Evolutionary conservation across 2,888 invertebrate genomes (phyloP).

Genomic region (Lissocephala sabroskyi): DNA sequence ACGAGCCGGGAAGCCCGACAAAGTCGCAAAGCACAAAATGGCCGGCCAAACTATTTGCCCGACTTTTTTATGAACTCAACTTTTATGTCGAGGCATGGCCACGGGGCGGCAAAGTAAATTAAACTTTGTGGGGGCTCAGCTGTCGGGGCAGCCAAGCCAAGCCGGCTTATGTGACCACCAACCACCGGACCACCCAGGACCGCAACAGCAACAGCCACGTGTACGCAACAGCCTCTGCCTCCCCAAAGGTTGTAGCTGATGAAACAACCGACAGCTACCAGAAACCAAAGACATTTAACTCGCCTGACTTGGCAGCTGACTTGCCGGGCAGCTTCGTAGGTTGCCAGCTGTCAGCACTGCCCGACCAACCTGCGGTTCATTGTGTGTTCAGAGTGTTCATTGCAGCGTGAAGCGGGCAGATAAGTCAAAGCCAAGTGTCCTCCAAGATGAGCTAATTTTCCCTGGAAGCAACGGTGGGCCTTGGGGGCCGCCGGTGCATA

Average conservation of each 20-base stretch:
- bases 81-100: neutral
- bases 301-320: neutral
- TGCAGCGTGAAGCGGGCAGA: conserved; percentile 15
- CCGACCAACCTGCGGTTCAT: no score
- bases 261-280: neutral
- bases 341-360: neutral
- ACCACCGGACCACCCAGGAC: no score
- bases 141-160: no score
- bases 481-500: conserved; percentile 22
- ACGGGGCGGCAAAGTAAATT: neutral
- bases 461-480: conserved; percentile 4
- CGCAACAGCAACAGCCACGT: no score
- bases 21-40: no score
- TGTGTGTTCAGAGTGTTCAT: no score
- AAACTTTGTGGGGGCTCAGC: neutral
- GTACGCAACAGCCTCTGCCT: no score
- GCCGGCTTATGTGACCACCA: no score
- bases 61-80: neutral
- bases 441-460: no score
- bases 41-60: neutral
- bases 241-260: no score
- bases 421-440: conserved; percentile 14
- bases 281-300: neutral
- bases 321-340: neutral
- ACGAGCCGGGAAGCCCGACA: no score